Conservation (phyloP, 2,113 vertebrate species). For the Chloropsis hardwickii region DNA sequence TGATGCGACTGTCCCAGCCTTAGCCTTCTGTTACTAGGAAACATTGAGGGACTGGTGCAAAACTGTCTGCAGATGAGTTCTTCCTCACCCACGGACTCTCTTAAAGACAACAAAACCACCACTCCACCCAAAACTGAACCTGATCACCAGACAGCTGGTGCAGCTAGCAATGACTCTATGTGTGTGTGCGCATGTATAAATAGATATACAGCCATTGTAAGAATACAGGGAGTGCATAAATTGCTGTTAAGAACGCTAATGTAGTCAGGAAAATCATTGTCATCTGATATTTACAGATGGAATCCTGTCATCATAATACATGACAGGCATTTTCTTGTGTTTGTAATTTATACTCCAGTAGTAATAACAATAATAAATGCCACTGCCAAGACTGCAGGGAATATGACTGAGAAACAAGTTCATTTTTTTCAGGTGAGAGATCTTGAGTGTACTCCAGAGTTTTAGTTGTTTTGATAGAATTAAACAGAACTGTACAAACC, state of each 20-base stretch:
- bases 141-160: neutral
- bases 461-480: neutral
- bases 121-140: neutral
- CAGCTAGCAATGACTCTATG: rapidly evolving
- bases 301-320: neutral
- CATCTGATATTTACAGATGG: neutral
- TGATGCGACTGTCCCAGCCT: neutral
- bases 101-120: neutral
- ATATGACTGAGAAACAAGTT: neutral
- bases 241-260: neutral
- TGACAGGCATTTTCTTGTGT: neutral
- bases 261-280: neutral
- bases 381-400: neutral
- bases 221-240: neutral
- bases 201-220: rapidly evolving
- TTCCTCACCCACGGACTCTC: neutral
- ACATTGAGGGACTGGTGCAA: neutral
- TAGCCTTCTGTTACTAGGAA: neutral
- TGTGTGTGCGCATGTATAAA: neutral
- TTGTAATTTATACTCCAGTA: neutral
- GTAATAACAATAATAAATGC: neutral
- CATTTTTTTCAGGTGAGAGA: neutral
- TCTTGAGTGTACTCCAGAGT: neutral
- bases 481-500: neutral
- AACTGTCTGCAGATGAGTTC: neutral